A percentile compares a stretch with the other conserved stretches of the same genome.
These are phyloP conservation scores for Carassius gibelio DNA, from an alignment of 2,113 vertebrate genomes.

Conservation along the genomic window DNA sequence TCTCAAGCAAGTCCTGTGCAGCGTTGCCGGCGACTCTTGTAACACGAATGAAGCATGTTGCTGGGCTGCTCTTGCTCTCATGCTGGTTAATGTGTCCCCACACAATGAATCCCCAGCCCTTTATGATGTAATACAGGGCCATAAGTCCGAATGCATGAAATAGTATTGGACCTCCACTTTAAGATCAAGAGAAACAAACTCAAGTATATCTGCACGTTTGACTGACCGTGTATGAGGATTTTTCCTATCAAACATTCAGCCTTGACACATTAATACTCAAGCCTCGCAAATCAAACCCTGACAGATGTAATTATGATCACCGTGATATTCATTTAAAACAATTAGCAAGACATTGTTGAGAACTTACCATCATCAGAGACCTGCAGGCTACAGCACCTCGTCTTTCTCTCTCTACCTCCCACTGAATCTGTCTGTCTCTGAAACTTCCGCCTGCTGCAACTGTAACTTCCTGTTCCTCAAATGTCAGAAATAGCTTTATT, in stretches of 20 bases:
- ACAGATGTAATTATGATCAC: not conserved
- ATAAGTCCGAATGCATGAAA: no score
- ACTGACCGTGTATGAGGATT: not conserved
- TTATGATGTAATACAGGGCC: no score
- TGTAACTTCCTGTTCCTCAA: not conserved
- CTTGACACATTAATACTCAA: not conserved
- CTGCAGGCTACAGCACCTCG: not conserved
- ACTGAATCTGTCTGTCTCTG: not conserved
- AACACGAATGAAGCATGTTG: no score
- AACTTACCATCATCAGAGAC: constrained; percentile 25
- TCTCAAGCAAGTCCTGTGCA: no score
- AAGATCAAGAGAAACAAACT: not conserved
- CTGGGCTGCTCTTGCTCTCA: no score
- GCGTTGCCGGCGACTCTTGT: no score
- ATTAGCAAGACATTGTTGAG: not conserved
- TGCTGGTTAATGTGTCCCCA: no score
- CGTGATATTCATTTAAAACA: not conserved
- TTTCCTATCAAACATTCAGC: not conserved
- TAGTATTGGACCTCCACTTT: no score
- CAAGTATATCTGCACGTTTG: not conserved
- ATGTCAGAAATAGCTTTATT: no score
- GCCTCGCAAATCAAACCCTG: no score
- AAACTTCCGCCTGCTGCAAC: not conserved
- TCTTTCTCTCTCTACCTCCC: not conserved
- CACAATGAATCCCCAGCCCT: no score